Evolutionary conservation across 2,113 vertebrate species (phyloP), one percentile per base, ranked within the genome.

Genomic region (Rhabdomys dilectus): DNA sequence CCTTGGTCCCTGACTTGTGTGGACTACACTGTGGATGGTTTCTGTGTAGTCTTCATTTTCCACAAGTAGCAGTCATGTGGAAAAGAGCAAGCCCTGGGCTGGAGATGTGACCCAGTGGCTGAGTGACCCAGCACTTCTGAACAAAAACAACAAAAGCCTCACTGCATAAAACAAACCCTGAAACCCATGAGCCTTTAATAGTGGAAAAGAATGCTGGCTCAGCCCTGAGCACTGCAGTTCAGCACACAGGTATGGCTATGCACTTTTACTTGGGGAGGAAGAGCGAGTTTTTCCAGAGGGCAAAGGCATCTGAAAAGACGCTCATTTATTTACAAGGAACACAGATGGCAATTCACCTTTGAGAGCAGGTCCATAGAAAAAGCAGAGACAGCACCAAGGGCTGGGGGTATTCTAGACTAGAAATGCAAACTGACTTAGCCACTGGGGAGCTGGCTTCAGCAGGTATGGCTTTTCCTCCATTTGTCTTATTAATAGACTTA

Each of bases 101-200:
- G 45, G 39, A 36, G 34, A 7, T 31, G 34, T 5, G 16, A 24
- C 80, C 19, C 91, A n/a, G 56, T 42, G 21, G n/a, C 58, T 62
- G 34, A 76, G 42, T 72, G 39, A 62, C 26, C 45, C 36, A 87
- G 72, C 29, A 93, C 17, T 60, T 60, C 22, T 19, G n/a, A 62
- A 22, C 3, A 56, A 53, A 10, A 62, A 48, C 29, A 58, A 45
- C 53, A 36, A 56, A 56, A 91, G 19, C 31, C 1, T 15, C 39
- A 34, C 78, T 66, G 51, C 53, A 72, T 2, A 77, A 21, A n/a
- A 34, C 60, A 72, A 68, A 3, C 34, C 26, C 45, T 45, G 60
- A 11, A 17, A n/a, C 24, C 24, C 5, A 3, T 15, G 45, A 60
- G 39, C 53, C 62, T 12, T 1, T 21, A 34, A 0, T 60, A 29